phyloP scores from a whole-genome alignment of 37 sponge, comb jelly and placozoan species.

The Bolinopsis microptera region DNA sequence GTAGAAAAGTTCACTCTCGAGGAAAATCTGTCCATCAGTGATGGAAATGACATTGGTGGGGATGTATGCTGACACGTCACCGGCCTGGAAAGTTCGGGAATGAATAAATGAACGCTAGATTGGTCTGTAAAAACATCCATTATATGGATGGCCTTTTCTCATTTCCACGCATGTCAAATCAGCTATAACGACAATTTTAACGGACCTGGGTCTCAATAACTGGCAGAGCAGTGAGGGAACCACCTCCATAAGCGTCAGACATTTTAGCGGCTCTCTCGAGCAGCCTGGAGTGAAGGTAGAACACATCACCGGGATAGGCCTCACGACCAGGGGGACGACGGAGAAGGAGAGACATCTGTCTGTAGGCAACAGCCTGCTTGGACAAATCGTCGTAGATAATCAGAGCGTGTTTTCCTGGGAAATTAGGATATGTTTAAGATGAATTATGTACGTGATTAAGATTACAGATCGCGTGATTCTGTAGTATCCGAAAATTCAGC shows the following conservation, averaged over 20 bases:
- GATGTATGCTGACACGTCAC: constrained; percentile 99
- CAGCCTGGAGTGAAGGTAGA: constrained; percentile 98
- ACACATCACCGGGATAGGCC: constrained; percentile 99
- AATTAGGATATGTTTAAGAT: too few species aligned
- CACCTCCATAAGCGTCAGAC: constrained; percentile 95
- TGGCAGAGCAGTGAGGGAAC: constrained; percentile 97
- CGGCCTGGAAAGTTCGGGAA: constrained; percentile 73
- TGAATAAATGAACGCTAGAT: too few species aligned
- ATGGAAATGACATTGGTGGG: constrained; percentile 99
- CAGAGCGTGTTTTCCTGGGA: constrained; percentile 88
- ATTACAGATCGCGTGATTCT: too few species aligned
- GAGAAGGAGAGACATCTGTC: constrained; percentile 98
- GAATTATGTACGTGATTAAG: too few species aligned
- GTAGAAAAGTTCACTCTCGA: constrained; percentile 98
- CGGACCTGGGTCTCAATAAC: constrained; percentile 95
- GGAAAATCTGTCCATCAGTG: constrained; percentile 99
- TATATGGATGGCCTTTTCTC: too few species aligned
- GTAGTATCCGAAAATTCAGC: too few species aligned
- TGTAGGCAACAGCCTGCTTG: constrained; percentile 98
- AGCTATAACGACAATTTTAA: too few species aligned
- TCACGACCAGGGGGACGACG: constrained; percentile 98
- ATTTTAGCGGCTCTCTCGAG: constrained; percentile 99
- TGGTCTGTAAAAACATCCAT: too few species aligned
- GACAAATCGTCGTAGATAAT: constrained; percentile 99
- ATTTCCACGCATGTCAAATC: too few species aligned